A percentile compares a stretch with the other conserved stretches of the same genome.
phyloP scores from a whole-genome alignment of 2,113 vertebrate species.

The Synodontis membranacea region DNA sequence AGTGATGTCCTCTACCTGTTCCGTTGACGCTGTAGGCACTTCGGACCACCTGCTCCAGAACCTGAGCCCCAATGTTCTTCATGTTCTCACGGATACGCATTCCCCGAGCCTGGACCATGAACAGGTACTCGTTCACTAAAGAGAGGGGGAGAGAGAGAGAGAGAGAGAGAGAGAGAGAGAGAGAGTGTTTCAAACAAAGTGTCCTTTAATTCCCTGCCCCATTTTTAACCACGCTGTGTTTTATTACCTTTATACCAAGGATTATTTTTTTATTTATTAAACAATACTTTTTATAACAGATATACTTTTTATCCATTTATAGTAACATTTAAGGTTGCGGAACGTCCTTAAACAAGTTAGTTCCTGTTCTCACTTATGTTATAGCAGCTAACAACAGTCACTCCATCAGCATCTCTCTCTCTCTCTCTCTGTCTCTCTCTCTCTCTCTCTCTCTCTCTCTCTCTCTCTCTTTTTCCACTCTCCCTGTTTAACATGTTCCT shows the following conservation, averaged over 20 bases:
- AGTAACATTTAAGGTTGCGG: not conserved
- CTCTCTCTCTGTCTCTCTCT: not conserved
- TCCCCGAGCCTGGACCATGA: slow-evolving; percentile 95
- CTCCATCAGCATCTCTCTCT: too few relatives aligned
- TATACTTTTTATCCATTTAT: not conserved
- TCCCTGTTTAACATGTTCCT: not conserved
- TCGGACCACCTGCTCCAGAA: slow-evolving; percentile 93
- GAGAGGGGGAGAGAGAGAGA: slow-evolving; percentile 34
- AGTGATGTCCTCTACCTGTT: slow-evolving; percentile 77
- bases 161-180: not conserved
- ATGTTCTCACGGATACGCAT: slow-evolving; percentile 93
- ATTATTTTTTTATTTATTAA: not conserved
- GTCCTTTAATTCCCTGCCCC: not conserved
- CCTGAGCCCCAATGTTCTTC: slow-evolving; percentile 89
- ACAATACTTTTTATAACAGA: too few relatives aligned
- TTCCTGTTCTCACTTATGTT: not conserved
- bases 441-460: not conserved
- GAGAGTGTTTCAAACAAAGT: slow-evolving; percentile 16
- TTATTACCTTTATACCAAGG: not conserved
- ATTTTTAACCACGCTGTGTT: not conserved
- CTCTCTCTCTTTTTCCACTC: not conserved
- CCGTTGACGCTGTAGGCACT: slow-evolving; percentile 87
- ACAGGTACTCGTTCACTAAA: slow-evolving; percentile 97
- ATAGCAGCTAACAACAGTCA: not conserved
- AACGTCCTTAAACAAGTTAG: not conserved